phyloP scores from a whole-genome alignment of 2,888 invertebrate genomes.

The Cerastoderma edule region DNA sequence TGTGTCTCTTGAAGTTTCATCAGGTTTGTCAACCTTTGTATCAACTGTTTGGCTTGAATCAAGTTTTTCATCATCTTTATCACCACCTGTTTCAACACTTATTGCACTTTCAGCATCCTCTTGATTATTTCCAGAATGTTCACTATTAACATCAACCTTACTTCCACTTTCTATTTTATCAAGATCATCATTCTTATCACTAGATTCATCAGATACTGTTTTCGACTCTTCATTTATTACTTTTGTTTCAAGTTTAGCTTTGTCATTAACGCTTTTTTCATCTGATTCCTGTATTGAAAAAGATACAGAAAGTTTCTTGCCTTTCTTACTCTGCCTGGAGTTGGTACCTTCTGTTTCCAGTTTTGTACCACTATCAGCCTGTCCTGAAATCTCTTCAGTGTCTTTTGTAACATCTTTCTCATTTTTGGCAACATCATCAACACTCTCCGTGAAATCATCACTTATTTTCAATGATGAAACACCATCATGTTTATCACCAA shows the following conservation, averaged over 20 bases:
- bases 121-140: constrained; percentile 29
- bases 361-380: not conserved
- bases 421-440: constrained; percentile 18
- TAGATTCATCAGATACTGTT: constrained; percentile 8
- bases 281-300: constrained; percentile 49
- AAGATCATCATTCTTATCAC: constrained; percentile 20
- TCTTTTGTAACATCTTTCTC: constrained; percentile 18
- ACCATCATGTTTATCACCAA: constrained; percentile 10
- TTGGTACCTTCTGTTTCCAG: constrained; percentile 16
- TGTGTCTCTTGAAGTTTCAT: too few relatives aligned
- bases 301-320: constrained; percentile 47
- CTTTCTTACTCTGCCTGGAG: constrained; percentile 26
- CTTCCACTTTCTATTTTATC: constrained; percentile 12
- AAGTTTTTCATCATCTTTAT: not conserved
- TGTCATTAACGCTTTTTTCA: not conserved
- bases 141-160: not conserved
- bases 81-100: constrained; percentile 15
- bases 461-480: constrained; percentile 6
- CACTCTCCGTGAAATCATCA: constrained; percentile 1
- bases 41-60: too few relatives aligned
- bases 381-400: constrained; percentile 7
- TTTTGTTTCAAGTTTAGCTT: not conserved
- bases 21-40: too few relatives aligned
- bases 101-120: constrained; percentile 16
- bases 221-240: not conserved